These are phyloP conservation scores for Scarus forsteni DNA, from an alignment of 2,797 vertebrate genomes.

Conservation along the genomic window DNA sequence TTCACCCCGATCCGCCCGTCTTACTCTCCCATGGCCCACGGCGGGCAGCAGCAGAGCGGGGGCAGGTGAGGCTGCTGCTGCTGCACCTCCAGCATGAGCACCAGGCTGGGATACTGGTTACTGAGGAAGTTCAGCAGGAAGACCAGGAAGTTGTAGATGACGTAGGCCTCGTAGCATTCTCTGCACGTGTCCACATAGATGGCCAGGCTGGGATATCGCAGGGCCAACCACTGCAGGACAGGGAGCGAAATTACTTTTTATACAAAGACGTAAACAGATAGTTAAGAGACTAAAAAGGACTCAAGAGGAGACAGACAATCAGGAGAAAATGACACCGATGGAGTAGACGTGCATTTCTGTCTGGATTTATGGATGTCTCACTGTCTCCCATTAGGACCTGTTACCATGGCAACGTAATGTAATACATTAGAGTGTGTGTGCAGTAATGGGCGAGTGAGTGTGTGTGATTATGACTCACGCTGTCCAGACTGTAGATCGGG, in stretches of 20 bases:
- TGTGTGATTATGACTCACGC: constrained; percentile 87
- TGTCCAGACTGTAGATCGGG: constrained; percentile 97
- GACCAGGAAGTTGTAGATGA: constrained; percentile 98
- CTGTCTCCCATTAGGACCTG: constrained; percentile 5
- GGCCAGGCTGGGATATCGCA: constrained; percentile 93
- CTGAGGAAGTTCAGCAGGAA: constrained; percentile 96
- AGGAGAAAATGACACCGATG: background rate
- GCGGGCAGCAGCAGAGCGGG: constrained; percentile 94
- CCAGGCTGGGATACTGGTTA: constrained; percentile 94
- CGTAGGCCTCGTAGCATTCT: constrained; percentile 98
- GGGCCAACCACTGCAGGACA: constrained; percentile 89
- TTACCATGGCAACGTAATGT: constrained; percentile 18
- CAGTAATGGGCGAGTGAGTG: background rate
- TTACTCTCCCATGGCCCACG: constrained; percentile 98
- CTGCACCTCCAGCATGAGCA: constrained; percentile 95
- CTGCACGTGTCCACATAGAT: constrained; percentile 98
- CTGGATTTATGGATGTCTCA: no score
- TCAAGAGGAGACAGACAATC: background rate
- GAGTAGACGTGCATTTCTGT: no score
- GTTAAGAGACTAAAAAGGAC: background rate
- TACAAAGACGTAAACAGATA: no score
- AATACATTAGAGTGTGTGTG: constrained; percentile 4
- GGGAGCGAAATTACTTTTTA: no score
- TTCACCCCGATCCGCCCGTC: constrained; percentile 39
- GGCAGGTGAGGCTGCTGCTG: constrained; percentile 95